Percentiles rank a stretch among this genome's conserved stretches.
Conservation (phyloP, 2,113 vertebrate genomes). For the Laticauda laticaudata region DNA sequence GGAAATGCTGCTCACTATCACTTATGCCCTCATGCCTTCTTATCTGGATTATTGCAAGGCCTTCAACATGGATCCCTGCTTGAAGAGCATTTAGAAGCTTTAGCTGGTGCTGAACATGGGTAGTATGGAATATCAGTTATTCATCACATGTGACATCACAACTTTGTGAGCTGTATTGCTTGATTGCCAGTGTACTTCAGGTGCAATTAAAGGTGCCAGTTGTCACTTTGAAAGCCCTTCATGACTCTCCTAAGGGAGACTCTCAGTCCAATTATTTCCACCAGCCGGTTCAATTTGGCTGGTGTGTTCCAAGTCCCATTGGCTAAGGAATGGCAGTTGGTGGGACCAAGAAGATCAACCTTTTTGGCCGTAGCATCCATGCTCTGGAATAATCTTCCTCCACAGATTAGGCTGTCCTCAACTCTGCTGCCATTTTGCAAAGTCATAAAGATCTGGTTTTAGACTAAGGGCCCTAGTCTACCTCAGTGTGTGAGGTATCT, state of each 20-base stretch:
- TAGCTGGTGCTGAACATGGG: neutral
- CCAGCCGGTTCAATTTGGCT: neutral
- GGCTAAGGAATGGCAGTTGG: neutral
- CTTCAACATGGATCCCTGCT: neutral
- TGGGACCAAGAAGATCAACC: neutral
- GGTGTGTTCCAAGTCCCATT: neutral
- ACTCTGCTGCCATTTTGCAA: neutral
- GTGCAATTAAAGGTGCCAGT: neutral
- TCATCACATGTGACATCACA: neutral
- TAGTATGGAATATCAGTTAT: neutral
- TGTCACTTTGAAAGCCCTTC: neutral
- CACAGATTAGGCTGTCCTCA: neutral
- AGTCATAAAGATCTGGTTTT: neutral
- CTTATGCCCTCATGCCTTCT: neutral
- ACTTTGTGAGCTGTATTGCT: neutral
- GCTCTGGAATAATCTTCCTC: neutral
- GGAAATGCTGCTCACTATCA: neutral
- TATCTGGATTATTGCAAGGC: neutral
- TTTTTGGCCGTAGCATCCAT: neutral
- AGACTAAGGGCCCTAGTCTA: neutral
- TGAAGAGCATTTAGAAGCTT: neutral
- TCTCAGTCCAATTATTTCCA: neutral
- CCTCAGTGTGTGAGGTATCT: neutral
- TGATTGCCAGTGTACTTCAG: neutral
- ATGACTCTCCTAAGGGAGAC: neutral